Conservation (phyloP, 2,113 vertebrate genomes). For the Otolemur garnettii region DNA sequence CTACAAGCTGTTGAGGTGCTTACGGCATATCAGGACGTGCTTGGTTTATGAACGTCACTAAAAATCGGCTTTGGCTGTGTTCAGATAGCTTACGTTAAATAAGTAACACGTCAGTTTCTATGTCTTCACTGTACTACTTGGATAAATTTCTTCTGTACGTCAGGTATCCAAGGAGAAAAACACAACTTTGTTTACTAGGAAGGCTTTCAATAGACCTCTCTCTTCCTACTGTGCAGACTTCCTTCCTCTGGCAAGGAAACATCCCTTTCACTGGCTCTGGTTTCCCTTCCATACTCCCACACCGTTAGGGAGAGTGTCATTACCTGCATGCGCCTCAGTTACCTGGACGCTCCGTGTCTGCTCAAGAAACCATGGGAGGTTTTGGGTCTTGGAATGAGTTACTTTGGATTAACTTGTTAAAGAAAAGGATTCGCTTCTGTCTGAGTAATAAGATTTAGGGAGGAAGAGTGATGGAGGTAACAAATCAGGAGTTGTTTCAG, state of each 20-base stretch:
- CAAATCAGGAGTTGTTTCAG: neutral
- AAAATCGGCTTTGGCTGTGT: neutral
- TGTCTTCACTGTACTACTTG: neutral
- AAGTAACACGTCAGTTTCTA: neutral
- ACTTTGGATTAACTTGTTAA: constrained; percentile 17
- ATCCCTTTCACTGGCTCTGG: neutral
- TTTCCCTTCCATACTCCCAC: neutral
- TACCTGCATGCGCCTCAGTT: neutral
- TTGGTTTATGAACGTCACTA: neutral
- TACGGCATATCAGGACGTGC: neutral
- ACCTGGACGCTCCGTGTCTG: neutral
- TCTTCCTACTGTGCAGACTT: neutral
- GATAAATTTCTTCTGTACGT: neutral
- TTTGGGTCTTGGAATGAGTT: constrained; percentile 11
- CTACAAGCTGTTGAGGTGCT: neutral
- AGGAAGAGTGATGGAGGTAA: neutral
- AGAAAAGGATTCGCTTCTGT: neutral
- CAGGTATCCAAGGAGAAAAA: neutral
- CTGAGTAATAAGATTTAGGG: neutral
- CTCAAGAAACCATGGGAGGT: constrained; percentile 6
- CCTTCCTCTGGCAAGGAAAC: neutral
- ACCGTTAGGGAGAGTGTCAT: neutral
- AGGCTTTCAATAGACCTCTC: neutral
- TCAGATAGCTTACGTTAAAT: neutral
- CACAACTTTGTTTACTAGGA: neutral